Evolutionary conservation across 2,113 vertebrate species (phyloP).

Genomic region (Muscicapa adusta): DNA sequence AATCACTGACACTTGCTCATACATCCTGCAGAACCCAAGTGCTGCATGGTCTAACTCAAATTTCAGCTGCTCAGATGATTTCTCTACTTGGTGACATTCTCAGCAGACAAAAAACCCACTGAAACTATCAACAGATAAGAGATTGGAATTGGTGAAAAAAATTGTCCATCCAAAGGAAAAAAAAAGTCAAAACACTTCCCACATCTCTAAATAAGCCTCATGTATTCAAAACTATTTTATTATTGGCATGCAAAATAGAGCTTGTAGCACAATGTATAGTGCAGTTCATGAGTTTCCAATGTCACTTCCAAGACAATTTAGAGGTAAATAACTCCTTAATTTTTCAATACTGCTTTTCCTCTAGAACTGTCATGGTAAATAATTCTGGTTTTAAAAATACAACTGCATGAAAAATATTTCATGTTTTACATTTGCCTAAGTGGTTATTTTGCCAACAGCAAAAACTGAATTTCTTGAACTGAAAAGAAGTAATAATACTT

Average conservation of each 20-base stretch:
- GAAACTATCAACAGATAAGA: background rate
- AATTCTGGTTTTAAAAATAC: background rate
- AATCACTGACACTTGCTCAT: background rate
- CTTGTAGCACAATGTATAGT: background rate
- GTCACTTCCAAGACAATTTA: background rate
- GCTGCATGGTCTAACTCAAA: conserved; percentile 16
- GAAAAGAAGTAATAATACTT: conserved; percentile 18
- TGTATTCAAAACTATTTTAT: background rate
- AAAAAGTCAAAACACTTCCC: background rate
- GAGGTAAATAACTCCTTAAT: background rate
- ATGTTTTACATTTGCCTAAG: background rate
- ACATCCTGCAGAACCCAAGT: background rate
- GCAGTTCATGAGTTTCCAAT: background rate
- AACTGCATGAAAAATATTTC: conserved; percentile 19
- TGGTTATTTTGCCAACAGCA: conserved; percentile 28
- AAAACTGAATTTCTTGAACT: conserved; percentile 59
- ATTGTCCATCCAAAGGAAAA: background rate
- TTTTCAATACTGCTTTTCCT: conserved; percentile 3
- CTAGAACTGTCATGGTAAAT: background rate
- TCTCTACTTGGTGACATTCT: background rate
- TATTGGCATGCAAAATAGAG: background rate
- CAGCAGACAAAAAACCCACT: background rate
- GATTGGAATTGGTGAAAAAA: background rate
- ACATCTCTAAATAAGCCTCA: background rate
- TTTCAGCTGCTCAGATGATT: background rate